Evolutionary conservation across 2,797 vertebrate species (phyloP).

Genomic region (Mormyrus proboscirostris): DNA sequence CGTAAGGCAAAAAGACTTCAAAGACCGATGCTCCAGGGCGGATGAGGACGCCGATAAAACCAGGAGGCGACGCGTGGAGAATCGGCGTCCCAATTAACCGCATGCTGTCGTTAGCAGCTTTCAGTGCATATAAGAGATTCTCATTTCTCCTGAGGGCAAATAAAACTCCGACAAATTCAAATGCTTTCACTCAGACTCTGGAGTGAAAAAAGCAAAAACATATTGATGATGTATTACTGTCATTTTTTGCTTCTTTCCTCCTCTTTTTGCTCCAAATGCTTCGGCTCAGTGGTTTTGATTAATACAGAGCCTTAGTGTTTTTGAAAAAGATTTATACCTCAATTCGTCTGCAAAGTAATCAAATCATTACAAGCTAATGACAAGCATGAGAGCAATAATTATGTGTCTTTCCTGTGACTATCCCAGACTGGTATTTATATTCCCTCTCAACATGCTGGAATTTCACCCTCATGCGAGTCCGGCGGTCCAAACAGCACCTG

Average conservation of each 20-base stretch:
- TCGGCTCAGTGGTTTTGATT: slow-evolving; percentile 73
- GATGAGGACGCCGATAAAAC: neutral
- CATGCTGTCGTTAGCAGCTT: neutral
- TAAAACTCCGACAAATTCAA: slow-evolving; percentile 12
- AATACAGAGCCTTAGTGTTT: slow-evolving; percentile 78
- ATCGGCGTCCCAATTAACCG: neutral
- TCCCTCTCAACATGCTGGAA: slow-evolving; percentile 62
- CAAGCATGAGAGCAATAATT: slow-evolving; percentile 74
- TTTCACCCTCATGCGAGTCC: slow-evolving; percentile 39
- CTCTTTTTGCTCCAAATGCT: slow-evolving; percentile 64
- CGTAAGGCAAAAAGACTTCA: neutral
- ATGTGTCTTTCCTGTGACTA: slow-evolving; percentile 61
- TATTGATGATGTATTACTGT: slow-evolving; percentile 73
- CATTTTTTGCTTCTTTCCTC: slow-evolving; percentile 82
- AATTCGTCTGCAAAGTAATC: slow-evolving; percentile 84
- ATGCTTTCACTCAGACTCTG: neutral
- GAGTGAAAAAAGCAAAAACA: neutral
- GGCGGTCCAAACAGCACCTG: slow-evolving; percentile 46
- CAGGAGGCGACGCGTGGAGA: neutral
- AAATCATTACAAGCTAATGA: slow-evolving; percentile 84
- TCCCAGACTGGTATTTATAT: slow-evolving; percentile 47
- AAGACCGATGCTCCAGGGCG: too few relatives aligned
- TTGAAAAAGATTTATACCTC: slow-evolving; percentile 83
- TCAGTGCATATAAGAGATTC: neutral
- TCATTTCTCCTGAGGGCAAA: neutral